Conservation (phyloP, 2,113 vertebrate species). For the Brienomyrus longianalis region DNA sequence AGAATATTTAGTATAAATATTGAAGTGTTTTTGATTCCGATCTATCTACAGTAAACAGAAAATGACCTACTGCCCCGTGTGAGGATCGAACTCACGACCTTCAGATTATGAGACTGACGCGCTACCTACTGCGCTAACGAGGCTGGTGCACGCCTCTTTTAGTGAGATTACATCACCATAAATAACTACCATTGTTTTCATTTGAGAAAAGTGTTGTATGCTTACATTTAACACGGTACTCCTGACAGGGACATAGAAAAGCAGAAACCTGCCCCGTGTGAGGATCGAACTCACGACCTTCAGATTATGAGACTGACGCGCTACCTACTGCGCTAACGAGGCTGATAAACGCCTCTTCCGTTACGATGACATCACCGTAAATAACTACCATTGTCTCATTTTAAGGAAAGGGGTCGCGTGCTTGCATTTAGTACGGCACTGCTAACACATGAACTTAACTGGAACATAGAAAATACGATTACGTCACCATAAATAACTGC, state of each 20-base stretch:
- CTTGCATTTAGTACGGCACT: too few relatives aligned
- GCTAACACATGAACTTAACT: too few relatives aligned
- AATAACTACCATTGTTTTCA: too few relatives aligned
- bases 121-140: conserved; percentile 24
- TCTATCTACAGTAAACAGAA: not conserved
- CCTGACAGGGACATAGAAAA: too few relatives aligned
- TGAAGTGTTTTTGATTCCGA: not conserved
- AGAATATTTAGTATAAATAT: not conserved
- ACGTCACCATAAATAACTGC: too few relatives aligned
- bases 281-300: conserved; percentile 14
- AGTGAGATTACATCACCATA: rapidly evolving
- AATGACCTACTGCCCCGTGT: not conserved
- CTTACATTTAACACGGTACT: too few relatives aligned
- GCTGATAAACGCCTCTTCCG: rapidly evolving
- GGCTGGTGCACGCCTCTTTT: rapidly evolving
- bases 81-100: conserved; percentile 18
- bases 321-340: conserved; percentile 23
- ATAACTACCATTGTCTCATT: too few relatives aligned
- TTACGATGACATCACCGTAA: too few relatives aligned
- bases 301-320: conserved; percentile 16
- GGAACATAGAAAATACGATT: too few relatives aligned
- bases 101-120: conserved; percentile 20
- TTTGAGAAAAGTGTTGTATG: too few relatives aligned
- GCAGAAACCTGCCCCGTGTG: not conserved
- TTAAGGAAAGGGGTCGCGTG: too few relatives aligned